Conservation (phyloP, 2,797 vertebrate genomes). For the Melanotaenia parkinsoni region DNA sequence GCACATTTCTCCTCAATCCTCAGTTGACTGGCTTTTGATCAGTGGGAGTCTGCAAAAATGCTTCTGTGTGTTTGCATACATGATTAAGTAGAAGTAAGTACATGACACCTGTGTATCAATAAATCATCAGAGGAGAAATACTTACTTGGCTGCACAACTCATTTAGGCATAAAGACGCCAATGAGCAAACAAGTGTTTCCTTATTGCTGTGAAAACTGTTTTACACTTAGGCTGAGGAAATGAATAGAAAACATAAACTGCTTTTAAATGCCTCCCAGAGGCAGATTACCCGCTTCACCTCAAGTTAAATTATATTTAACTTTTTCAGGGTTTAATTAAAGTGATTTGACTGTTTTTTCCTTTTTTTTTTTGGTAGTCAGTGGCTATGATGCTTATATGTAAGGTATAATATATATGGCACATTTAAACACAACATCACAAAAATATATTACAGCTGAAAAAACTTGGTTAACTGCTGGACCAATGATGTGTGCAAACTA, state of each 20-base stretch:
- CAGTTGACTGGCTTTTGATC: conserved; percentile 59
- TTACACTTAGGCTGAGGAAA: conserved; percentile 13
- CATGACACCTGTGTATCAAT: conserved; percentile 54
- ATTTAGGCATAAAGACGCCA: conserved; percentile 1
- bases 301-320: background rate
- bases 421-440: background rate
- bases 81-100: conserved; percentile 46
- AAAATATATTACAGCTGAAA: background rate
- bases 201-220: background rate
- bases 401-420: background rate
- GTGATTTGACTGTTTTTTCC: background rate
- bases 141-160: conserved; percentile 22
- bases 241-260: conserved; percentile 3
- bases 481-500: background rate
- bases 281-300: background rate
- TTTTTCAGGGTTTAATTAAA: background rate
- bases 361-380: background rate
- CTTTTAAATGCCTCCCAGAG: conserved; percentile 8
- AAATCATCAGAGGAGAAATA: conserved; percentile 60
- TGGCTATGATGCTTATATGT: background rate
- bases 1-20: conserved; percentile 41
- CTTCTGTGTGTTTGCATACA: conserved; percentile 27
- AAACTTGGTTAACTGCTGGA: background rate
- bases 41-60: conserved; percentile 33
- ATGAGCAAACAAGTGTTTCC: background rate